These are phyloP conservation scores for Parnassius glacialis DNA, from an alignment of 2,888 invertebrate genomes.

Conservation along the genomic window DNA sequence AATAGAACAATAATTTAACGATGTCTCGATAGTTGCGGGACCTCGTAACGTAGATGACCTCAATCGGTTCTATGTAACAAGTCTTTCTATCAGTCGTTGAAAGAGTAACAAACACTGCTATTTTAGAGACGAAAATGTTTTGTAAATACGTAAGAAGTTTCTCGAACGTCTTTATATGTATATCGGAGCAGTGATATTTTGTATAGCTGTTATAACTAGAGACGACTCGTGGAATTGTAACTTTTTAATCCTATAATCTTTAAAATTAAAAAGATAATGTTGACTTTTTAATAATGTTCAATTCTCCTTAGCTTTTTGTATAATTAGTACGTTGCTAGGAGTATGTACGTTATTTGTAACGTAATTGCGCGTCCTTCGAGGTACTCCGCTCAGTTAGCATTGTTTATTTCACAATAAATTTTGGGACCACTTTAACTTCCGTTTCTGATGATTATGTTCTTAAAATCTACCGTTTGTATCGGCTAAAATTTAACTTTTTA, in stretches of 20 bases:
- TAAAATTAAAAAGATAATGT: slow-evolving; percentile 43
- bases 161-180: slow-evolving; percentile 57
- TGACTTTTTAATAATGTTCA: slow-evolving; percentile 40
- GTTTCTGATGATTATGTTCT: slow-evolving; percentile 44
- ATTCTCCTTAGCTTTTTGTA: slow-evolving; percentile 63
- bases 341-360: slow-evolving; percentile 29
- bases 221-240: slow-evolving; percentile 33
- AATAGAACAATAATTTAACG: slow-evolving; percentile 39
- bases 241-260: slow-evolving; percentile 55
- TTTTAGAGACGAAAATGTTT: slow-evolving; percentile 56
- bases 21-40: slow-evolving; percentile 43
- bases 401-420: slow-evolving; percentile 76
- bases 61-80: slow-evolving; percentile 24
- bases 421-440: slow-evolving; percentile 73
- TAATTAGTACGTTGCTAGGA: slow-evolving; percentile 50
- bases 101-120: slow-evolving; percentile 51
- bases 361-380: slow-evolving; percentile 28
- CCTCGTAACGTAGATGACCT: slow-evolving; percentile 33
- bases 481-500: background rate
- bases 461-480: slow-evolving; percentile 36
- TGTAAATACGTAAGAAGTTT: slow-evolving; percentile 63
- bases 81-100: slow-evolving; percentile 40
- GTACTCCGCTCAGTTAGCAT: slow-evolving; percentile 42
- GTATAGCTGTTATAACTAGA: slow-evolving; percentile 60
- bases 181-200: slow-evolving; percentile 76